Conservation (phyloP, 2,797 vertebrate genomes). For the Acropternis orthonyx region DNA sequence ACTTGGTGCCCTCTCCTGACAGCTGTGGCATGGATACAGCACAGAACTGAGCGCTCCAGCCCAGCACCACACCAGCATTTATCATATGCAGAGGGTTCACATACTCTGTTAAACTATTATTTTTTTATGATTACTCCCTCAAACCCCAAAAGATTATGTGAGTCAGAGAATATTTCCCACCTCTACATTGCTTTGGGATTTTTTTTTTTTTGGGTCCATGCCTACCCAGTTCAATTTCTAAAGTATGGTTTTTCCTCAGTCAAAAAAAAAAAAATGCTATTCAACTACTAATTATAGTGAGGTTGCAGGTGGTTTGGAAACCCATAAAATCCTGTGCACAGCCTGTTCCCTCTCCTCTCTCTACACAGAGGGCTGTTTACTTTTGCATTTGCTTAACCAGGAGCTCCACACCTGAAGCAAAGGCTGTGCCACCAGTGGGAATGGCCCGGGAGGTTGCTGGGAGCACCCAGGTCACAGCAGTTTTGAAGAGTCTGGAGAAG, state of each 20-base stretch:
- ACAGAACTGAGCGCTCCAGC: background rate
- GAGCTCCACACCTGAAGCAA: background rate
- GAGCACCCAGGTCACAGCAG: background rate
- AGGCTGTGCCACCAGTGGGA: background rate
- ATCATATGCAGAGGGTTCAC: background rate
- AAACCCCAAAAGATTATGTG: background rate
- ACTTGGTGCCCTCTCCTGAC: background rate
- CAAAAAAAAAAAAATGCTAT: background rate
- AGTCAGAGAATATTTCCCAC: background rate
- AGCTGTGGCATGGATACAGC: background rate
- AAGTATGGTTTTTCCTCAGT: background rate
- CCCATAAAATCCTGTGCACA: background rate
- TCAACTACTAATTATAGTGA: background rate
- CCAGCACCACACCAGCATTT: rapidly evolving
- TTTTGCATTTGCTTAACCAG: background rate
- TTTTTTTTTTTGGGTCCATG: background rate
- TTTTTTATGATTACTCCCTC: background rate
- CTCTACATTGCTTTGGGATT: rapidly evolving
- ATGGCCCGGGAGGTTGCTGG: background rate
- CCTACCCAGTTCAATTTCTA: background rate
- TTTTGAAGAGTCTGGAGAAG: background rate
- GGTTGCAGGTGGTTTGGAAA: background rate
- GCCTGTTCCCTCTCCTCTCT: too few species aligned
- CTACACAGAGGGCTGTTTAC: background rate
- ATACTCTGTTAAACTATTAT: background rate